phyloP scores from a whole-genome alignment of 2,888 invertebrate genomes.

The Beris morrisii region DNA sequence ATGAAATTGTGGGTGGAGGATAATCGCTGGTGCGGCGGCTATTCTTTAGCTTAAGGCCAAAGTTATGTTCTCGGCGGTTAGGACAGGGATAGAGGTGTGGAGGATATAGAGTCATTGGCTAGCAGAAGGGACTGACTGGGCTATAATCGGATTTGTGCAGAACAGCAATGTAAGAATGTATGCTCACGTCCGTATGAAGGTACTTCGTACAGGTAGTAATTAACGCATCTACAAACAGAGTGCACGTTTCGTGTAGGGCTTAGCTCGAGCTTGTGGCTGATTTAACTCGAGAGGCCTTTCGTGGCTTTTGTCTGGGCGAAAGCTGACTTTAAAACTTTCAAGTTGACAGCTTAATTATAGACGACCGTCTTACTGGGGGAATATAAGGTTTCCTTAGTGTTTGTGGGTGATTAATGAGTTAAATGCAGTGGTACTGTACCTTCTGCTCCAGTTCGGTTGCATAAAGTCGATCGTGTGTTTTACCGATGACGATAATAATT shows the following conservation, averaged over 20 bases:
- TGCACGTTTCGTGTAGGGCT: slow-evolving; percentile 17
- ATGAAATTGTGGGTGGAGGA: too few relatives aligned
- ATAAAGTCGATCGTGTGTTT: too few relatives aligned
- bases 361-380: slow-evolving; percentile 15
- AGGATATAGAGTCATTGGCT: too few relatives aligned
- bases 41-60: too few relatives aligned
- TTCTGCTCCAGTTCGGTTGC: slow-evolving; percentile 7
- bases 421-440: neutral
- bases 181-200: neutral
- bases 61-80: too few relatives aligned
- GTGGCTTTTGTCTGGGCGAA: slow-evolving; percentile 23
- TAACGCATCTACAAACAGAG: slow-evolving; percentile 37
- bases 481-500: too few relatives aligned
- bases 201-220: slow-evolving; percentile 28
- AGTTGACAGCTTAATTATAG: slow-evolving; percentile 31
- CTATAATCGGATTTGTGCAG: slow-evolving; percentile 19
- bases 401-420: slow-evolving; percentile 31
- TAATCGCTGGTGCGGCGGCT: too few relatives aligned
- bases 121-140: neutral
- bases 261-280: slow-evolving; percentile 26
- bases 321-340: slow-evolving; percentile 30
- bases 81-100: too few relatives aligned
- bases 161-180: neutral
- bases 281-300: slow-evolving; percentile 25
- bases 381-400: slow-evolving; percentile 22